phyloP scores from a whole-genome alignment of 2,888 invertebrate genomes.

The Athalia circularis region DNA sequence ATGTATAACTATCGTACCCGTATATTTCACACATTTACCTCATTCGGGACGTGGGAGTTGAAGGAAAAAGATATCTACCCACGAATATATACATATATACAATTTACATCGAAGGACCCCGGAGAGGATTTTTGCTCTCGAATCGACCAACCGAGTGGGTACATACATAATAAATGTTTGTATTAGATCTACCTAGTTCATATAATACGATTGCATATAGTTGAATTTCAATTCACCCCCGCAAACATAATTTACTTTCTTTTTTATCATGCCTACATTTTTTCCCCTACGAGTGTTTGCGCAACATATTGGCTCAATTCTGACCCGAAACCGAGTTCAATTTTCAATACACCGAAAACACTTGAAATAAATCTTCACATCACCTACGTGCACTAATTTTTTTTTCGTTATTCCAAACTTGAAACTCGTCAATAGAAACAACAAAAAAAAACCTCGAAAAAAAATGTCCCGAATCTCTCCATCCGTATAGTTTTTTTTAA shows the following conservation, averaged over 20 bases:
- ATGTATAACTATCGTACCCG: too few relatives aligned
- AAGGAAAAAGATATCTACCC: background rate
- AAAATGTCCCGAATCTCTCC: too few relatives aligned
- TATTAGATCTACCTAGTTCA: background rate
- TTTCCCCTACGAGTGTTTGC: constrained; percentile 25
- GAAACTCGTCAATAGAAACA: too few relatives aligned
- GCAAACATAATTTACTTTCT: constrained; percentile 37
- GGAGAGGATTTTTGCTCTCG: background rate
- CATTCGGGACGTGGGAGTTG: too few relatives aligned
- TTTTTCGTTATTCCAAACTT: background rate
- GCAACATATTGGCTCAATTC: constrained; percentile 33
- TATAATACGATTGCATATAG: constrained; percentile 16
- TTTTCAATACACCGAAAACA: background rate
- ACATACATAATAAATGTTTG: too few relatives aligned
- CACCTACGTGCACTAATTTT: background rate
- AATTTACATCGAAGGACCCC: background rate
- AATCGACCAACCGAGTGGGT: too few relatives aligned
- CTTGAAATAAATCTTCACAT: background rate
- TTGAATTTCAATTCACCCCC: constrained; percentile 35
- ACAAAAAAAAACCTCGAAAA: too few relatives aligned
- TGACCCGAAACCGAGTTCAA: background rate
- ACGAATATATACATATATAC: background rate
- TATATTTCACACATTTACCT: too few relatives aligned
- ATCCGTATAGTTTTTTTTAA: too few relatives aligned
- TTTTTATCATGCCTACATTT: background rate